Percentiles rank a stretch among this genome's conserved stretches.
phyloP scores from a whole-genome alignment of 2,797 vertebrate species.

The Cirrhinus mrigala region DNA sequence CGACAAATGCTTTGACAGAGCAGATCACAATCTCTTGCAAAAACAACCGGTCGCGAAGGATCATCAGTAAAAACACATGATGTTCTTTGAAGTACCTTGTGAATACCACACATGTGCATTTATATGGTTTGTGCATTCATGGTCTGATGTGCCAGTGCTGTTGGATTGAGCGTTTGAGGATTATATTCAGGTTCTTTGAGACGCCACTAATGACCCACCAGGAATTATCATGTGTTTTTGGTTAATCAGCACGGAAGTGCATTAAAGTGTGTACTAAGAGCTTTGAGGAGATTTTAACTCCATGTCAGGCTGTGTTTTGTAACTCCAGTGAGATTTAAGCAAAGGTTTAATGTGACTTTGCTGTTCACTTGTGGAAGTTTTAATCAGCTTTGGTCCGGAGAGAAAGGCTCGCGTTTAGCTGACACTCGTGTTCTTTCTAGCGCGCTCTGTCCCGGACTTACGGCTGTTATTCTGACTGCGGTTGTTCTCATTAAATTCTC shows the following conservation, averaged over 20 bases:
- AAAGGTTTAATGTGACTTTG: constrained; percentile 29
- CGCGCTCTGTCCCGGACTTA: constrained; percentile 1
- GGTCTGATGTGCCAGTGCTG: background rate
- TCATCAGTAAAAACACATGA: background rate
- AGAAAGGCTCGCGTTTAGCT: constrained; percentile 22
- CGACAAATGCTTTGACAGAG: background rate
- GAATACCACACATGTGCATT: background rate
- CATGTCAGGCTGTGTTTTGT: constrained; percentile 14
- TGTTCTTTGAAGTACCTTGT: background rate
- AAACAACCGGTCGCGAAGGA: background rate
- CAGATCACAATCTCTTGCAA: background rate
- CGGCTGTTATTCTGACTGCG: constrained; percentile 9
- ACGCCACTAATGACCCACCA: constrained; percentile 13
- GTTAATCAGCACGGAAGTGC: constrained; percentile 47
- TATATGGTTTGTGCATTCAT: background rate
- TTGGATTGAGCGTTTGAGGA: constrained; percentile 8
- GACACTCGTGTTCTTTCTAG: background rate
- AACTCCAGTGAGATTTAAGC: constrained; percentile 26
- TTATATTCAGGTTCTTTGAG: constrained; percentile 41
- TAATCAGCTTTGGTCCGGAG: constrained; percentile 46
- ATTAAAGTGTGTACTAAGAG: constrained; percentile 17
- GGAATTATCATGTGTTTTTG: constrained; percentile 58
- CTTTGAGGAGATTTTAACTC: constrained; percentile 21
- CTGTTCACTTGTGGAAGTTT: constrained; percentile 31
- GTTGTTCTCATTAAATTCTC: constrained; percentile 39